Conservation (phyloP, 2,797 vertebrate species). For the Euphonia xanthogaster region DNA sequence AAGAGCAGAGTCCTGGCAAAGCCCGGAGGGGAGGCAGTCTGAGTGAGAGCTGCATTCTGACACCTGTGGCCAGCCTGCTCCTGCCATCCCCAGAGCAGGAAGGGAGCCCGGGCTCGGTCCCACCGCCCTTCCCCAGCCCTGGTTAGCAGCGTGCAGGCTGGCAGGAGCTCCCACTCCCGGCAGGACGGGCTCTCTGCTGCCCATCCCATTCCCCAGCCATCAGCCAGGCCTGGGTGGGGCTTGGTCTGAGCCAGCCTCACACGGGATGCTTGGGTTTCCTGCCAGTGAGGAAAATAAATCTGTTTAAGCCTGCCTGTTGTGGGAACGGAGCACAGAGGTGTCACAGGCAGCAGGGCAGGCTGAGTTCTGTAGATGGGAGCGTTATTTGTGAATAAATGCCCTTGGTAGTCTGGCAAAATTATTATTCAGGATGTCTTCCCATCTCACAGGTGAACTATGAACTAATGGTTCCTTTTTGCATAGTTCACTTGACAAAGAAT, state of each 20-base stretch:
- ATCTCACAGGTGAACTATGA: slow-evolving; percentile 68
- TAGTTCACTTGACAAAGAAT: slow-evolving; percentile 75
- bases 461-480: slow-evolving; percentile 67
- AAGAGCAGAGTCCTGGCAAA: neutral
- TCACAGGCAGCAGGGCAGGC: neutral
- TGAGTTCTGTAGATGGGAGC: slow-evolving; percentile 27
- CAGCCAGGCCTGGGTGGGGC: neutral
- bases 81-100: neutral
- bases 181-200: accelerated
- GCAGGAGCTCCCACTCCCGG: no score
- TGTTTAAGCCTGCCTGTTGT: neutral
- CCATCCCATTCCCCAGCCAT: accelerated
- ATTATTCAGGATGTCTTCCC: slow-evolving; percentile 63
- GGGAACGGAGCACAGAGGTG: neutral
- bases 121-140: no score
- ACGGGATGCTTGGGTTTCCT: neutral
- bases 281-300: neutral
- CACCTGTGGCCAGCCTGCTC: accelerated
- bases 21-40: neutral
- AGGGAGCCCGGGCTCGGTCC: no score
- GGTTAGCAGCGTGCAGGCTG: no score
- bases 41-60: neutral
- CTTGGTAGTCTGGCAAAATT: slow-evolving; percentile 48
- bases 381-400: slow-evolving; percentile 69
- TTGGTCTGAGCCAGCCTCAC: neutral